Evolutionary conservation across 2,888 invertebrate genomes (phyloP).

Genomic region (Drosophila nigritarsus): DNA sequence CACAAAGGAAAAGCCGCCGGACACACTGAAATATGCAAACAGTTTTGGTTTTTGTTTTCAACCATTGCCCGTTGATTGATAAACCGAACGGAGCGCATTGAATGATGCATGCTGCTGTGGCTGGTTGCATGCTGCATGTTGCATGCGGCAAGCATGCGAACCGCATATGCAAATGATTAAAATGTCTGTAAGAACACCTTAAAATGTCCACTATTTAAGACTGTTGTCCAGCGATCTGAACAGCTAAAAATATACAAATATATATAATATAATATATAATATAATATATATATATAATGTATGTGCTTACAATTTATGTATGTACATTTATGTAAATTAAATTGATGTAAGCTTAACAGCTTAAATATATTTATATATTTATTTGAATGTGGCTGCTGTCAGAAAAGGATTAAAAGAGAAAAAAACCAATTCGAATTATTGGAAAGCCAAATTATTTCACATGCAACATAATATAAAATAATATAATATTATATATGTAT

Average conservation of each 20-base stretch:
- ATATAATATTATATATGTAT: background rate
- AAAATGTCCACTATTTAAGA: background rate
- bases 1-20: slow-evolving; percentile 31
- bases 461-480: background rate
- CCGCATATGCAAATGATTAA: slow-evolving; percentile 6
- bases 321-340: too few species aligned
- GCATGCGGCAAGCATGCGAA: background rate
- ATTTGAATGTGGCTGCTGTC: too few species aligned
- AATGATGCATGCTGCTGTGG: background rate
- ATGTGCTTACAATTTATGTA: too few species aligned
- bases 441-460: too few species aligned
- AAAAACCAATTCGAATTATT: too few species aligned
- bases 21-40: slow-evolving; percentile 36
- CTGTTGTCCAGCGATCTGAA: background rate
- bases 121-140: background rate
- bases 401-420: too few species aligned
- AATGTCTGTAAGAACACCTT: background rate
- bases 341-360: too few species aligned
- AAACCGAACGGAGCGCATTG: slow-evolving; percentile 7
- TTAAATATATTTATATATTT: too few species aligned
- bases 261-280: too few species aligned
- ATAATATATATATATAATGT: too few species aligned
- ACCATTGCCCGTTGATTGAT: slow-evolving; percentile 66
- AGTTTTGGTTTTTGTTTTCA: slow-evolving; percentile 16
- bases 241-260: background rate